Percentiles rank a stretch among this genome's conserved stretches.
Evolutionary conservation across 2,888 invertebrate species (phyloP).

Genomic region (Coelinius sp.): DNA sequence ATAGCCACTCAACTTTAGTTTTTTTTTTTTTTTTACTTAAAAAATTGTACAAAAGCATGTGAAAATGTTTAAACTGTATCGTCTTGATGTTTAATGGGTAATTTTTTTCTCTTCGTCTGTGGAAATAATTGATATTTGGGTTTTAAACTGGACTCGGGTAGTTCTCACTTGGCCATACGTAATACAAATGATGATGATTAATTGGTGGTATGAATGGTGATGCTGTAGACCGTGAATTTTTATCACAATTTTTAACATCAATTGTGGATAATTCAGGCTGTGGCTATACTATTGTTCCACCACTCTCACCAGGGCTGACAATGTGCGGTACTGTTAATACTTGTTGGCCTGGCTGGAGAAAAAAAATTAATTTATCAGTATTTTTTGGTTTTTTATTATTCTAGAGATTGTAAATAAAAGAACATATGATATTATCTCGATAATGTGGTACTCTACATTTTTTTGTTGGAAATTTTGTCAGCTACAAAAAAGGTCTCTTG

Average conservation of each 20-base stretch:
- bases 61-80: constrained; percentile 36
- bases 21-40: constrained; percentile 30
- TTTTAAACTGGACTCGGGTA: constrained; percentile 49
- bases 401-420: no score
- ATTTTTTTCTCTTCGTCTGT: constrained; percentile 25
- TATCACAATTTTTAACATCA: constrained; percentile 41
- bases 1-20: constrained; percentile 30
- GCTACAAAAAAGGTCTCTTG: no score
- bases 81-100: background rate
- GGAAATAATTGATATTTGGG: background rate
- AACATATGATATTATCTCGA: no score
- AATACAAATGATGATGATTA: constrained; percentile 53
- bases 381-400: background rate
- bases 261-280: constrained; percentile 48
- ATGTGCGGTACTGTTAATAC: constrained; percentile 60
- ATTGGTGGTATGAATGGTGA: constrained; percentile 48
- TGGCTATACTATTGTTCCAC: constrained; percentile 66
- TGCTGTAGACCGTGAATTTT: constrained; percentile 42
- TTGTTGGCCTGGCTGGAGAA: constrained; percentile 62
- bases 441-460: no score
- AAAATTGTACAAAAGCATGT: constrained; percentile 49
- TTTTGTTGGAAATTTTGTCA: background rate
- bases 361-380: constrained; percentile 36
- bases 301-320: constrained; percentile 64
- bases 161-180: constrained; percentile 54